Evolutionary conservation across 2,113 vertebrate species (phyloP).

Genomic region (Gopherus flavomarginatus): DNA sequence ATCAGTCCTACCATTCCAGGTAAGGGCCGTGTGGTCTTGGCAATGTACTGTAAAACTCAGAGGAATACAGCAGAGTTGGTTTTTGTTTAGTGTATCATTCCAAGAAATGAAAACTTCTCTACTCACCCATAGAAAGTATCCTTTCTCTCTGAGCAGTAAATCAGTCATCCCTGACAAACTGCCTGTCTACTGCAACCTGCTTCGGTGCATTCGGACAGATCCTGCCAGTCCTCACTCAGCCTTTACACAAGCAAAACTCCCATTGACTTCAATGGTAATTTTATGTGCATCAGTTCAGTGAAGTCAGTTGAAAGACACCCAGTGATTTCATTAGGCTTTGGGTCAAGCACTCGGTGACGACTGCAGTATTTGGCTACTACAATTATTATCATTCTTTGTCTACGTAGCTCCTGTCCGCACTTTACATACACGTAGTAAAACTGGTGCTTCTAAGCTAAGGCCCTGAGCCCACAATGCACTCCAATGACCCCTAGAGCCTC

Average conservation of each 20-base stretch:
- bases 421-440: not conserved
- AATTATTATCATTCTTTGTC: not conserved
- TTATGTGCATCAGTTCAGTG: not conserved
- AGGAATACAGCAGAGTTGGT: not conserved
- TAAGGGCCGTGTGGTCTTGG: slow-evolving; percentile 58
- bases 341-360: not conserved
- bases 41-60: not conserved
- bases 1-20: slow-evolving; percentile 92
- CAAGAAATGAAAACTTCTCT: not conserved
- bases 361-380: not conserved
- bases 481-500: not conserved
- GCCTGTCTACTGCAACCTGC: not conserved
- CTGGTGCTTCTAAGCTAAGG: not conserved
- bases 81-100: not conserved
- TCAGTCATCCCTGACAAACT: not conserved
- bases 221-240: not conserved
- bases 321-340: not conserved
- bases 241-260: not conserved
- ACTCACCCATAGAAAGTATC: not conserved
- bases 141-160: not conserved
- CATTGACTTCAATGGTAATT: not conserved
- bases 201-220: not conserved
- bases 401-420: rapidly evolving
- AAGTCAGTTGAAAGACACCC: not conserved
- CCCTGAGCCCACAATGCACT: not conserved